A percentile compares a stretch with the other conserved stretches of the same genome.
These are phyloP conservation scores for Aegotheles bennettii DNA, from an alignment of 2,113 vertebrate genomes.

Conservation along the genomic window DNA sequence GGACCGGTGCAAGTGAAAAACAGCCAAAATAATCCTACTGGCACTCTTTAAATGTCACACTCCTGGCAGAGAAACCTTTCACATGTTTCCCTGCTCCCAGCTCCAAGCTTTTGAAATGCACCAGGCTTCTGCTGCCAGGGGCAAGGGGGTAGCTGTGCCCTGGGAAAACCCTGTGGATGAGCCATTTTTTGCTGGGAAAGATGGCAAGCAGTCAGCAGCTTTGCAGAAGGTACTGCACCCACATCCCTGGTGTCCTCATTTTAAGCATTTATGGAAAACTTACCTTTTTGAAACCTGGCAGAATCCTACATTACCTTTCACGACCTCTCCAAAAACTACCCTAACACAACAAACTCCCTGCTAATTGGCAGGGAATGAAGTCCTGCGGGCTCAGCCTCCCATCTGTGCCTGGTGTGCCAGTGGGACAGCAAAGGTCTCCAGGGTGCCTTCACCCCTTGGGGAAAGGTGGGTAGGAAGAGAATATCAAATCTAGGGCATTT, in stretches of 20 bases:
- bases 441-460: neutral
- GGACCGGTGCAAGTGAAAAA: neutral
- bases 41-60: constrained; percentile 2
- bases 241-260: neutral
- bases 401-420: rapidly evolving
- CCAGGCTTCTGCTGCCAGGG: neutral
- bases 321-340: neutral
- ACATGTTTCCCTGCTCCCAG: neutral
- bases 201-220: neutral
- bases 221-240: rapidly evolving
- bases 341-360: neutral
- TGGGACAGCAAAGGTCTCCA: neutral
- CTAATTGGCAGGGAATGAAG: neutral
- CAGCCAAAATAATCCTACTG: neutral
- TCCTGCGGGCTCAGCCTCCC: neutral
- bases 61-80: constrained; percentile 19
- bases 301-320: neutral
- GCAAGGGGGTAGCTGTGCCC: neutral
- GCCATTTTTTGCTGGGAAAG: neutral
- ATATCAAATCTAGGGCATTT: neutral
- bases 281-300: neutral
- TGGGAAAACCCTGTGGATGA: neutral
- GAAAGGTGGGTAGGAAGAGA: neutral
- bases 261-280: neutral
- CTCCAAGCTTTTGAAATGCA: neutral